Evolutionary conservation across 2,113 vertebrate genomes (phyloP), one percentile per base, ranked within the genome.

Genomic region (Leucoraja erinaceus): DNA sequence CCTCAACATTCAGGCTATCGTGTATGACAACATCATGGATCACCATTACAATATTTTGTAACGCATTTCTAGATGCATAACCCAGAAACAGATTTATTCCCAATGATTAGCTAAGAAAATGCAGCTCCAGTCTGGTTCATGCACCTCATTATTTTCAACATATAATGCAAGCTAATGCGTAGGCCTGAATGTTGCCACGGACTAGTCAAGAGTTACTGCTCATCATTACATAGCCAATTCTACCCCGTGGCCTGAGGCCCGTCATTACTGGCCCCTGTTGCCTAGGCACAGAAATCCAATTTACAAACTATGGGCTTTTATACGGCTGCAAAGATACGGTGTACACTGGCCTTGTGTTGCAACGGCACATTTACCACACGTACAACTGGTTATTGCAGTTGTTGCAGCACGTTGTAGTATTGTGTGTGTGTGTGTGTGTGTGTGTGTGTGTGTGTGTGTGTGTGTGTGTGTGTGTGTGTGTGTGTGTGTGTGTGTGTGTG

Each of bases 381-480:
- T 54, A 90, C 72, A 22, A 28, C 66, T 74, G 72, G 72, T 25
- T 20, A 91, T 74, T 22, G 0, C 66, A 95, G 93, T 61, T 94
- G 93, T 84, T 95, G 95, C 95, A 94, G 93, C 63, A 93, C 93
- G 95, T 90, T 94, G 91, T 83, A 68, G 93, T 93, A 94, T n/a
- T 79, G 31, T 95, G 94, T 94, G 95, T 93, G 90, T 94, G 93
- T n/a, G n/a, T n/a, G n/a, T n/a, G n/a, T n/a, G n/a, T n/a, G n/a
- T n/a, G n/a, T n/a, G n/a, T n/a, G n/a, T n/a, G n/a, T n/a, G n/a
- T n/a, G n/a, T n/a, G n/a, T n/a, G n/a, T n/a, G n/a, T n/a, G n/a
- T n/a, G n/a, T n/a, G n/a, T n/a, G n/a, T n/a, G n/a, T n/a, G n/a
- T n/a, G n/a, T n/a, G n/a, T n/a, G n/a, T n/a, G n/a, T n/a, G n/a